These are phyloP conservation scores for Sarcophaga subvicina DNA, from an alignment of 2,888 invertebrate genomes.

Conservation along the genomic window DNA sequence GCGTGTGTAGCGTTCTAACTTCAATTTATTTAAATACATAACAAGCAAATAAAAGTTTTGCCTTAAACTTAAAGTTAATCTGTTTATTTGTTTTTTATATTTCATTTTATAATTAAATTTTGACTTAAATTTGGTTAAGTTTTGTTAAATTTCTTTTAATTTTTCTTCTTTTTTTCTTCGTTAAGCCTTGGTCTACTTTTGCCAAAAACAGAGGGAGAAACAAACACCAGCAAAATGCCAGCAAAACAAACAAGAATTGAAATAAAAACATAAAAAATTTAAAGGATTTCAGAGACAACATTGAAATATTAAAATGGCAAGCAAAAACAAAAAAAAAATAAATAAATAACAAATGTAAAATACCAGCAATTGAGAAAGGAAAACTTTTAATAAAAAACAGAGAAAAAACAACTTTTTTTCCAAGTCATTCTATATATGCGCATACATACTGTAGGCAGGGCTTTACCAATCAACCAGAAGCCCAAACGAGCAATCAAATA, in stretches of 20 bases:
- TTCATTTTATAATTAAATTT: slow-evolving; percentile 36
- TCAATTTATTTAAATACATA: too few relatives aligned
- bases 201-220: background rate
- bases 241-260: background rate
- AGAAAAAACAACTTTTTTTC: background rate
- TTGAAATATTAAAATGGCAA: slow-evolving; percentile 48
- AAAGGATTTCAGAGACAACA: slow-evolving; percentile 21
- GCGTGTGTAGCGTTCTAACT: too few relatives aligned
- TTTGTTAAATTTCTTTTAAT: slow-evolving; percentile 12
- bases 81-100: too few relatives aligned
- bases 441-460: too few relatives aligned
- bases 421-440: background rate
- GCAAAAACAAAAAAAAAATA: background rate
- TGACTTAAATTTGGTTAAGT: slow-evolving; percentile 1
- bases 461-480: too few relatives aligned
- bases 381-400: slow-evolving; percentile 38
- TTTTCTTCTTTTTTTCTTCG: background rate
- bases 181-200: slow-evolving; percentile 50
- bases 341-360: background rate
- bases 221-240: background rate
- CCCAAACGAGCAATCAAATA: too few relatives aligned
- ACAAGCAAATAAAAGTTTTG: too few relatives aligned
- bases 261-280: background rate
- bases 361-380: slow-evolving; percentile 13
- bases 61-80: too few relatives aligned